Evolutionary conservation across 2,113 vertebrate species (phyloP).

Genomic region (Nothoprocta perdicaria): DNA sequence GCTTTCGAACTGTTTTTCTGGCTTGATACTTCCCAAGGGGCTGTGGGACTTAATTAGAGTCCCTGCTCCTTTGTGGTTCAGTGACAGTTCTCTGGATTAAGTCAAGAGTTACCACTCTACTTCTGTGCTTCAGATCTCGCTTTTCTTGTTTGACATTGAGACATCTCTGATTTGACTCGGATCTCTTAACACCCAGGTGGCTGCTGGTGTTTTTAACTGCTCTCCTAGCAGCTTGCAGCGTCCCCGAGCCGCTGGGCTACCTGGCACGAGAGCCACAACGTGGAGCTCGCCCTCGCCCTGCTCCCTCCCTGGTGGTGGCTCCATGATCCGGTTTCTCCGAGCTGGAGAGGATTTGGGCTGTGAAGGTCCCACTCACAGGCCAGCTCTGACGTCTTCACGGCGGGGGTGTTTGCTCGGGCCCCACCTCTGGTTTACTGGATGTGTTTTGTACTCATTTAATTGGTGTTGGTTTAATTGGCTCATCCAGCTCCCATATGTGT

Average conservation of each 20-base stretch:
- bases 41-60: constrained; percentile 50
- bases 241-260: neutral
- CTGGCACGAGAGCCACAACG: neutral
- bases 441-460: constrained; percentile 66
- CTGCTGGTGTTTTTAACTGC: neutral
- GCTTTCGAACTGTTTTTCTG: constrained; percentile 47
- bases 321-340: neutral
- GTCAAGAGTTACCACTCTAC: constrained; percentile 59
- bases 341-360: neutral
- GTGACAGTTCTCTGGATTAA: constrained; percentile 54
- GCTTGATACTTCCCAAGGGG: constrained; percentile 62
- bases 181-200: neutral
- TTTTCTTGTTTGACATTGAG: neutral
- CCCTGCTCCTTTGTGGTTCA: constrained; percentile 35
- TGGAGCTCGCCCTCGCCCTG: neutral
- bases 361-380: neutral
- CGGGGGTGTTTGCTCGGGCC: constrained; percentile 2
- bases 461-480: constrained; percentile 62
- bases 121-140: neutral
- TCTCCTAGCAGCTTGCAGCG: neutral
- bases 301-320: neutral
- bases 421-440: constrained; percentile 58
- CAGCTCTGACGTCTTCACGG: neutral
- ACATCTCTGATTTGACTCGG: neutral
- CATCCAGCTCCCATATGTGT: constrained; percentile 63